These are phyloP conservation scores for Punctoribates punctum DNA, from an alignment of 2,888 invertebrate genomes.

Conservation along the genomic window DNA sequence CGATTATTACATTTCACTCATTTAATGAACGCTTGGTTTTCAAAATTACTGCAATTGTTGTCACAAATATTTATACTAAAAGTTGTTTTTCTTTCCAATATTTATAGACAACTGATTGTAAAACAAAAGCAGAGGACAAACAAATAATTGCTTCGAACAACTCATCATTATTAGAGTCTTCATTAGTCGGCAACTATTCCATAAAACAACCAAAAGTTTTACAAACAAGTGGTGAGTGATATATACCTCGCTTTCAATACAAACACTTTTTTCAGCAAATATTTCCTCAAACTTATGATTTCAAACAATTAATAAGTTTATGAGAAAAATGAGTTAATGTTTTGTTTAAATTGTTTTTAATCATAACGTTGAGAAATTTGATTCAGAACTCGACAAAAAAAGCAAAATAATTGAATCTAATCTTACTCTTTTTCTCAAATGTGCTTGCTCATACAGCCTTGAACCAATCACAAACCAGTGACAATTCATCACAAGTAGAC, in stretches of 20 bases:
- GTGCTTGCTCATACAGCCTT: conserved; percentile 6
- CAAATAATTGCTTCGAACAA: conserved; percentile 21
- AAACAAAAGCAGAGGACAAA: background rate
- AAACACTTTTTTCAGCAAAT: background rate
- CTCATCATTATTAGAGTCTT: conserved; percentile 29
- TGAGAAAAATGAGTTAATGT: too few species aligned
- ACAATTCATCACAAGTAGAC: conserved; percentile 25
- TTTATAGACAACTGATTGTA: conserved; percentile 18
- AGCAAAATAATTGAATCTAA: background rate
- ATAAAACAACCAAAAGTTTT: conserved; percentile 16
- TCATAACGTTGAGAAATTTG: background rate
- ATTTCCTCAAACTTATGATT: background rate
- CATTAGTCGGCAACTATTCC: conserved; percentile 16
- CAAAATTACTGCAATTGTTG: background rate
- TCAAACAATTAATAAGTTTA: too few species aligned
- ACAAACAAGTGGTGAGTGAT: conserved; percentile 31
- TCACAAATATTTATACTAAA: background rate
- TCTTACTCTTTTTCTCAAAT: background rate
- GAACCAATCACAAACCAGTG: conserved; percentile 30
- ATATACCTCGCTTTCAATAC: background rate
- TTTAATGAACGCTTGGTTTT: background rate
- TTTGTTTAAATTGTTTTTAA: background rate
- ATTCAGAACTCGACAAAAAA: background rate
- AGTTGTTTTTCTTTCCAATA: background rate
- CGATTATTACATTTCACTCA: background rate